Base-by-base conservation (phyloP, 2,888 invertebrate genomes). In the Calameuta idolon region DNA sequence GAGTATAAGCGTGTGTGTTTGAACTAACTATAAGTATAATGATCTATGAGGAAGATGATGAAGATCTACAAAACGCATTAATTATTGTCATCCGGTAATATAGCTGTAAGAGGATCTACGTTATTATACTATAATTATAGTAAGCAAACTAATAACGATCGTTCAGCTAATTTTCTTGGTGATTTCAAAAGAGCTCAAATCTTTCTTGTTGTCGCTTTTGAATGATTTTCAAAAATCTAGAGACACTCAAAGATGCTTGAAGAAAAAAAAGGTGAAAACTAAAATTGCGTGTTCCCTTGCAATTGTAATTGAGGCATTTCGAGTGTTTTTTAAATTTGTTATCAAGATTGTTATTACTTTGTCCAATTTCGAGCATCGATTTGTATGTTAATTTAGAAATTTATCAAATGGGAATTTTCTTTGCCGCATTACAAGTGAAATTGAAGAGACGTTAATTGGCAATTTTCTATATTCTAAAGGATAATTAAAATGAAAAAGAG, bases 391-490 rank as follows among this genome's bases (percentile, higher is more conserved):
- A 2, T 23, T 23, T 23, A 9, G 1, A 37, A 12, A 37, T 37
- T 12, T 37, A 1, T 12, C 12, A 3, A 3, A 4, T 11, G 37
- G 3, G 37, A 12, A 12, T 37, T 12, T 37, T 37, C 12, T 12
- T 55, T 55, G 1, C 5, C 55, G 55, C 55, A 23, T 2, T 23
- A 55, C 5, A 55, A 55, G 55, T 55, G 23, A 55, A 23, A 23
- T 55, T 55, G 2, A 5, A 55, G 55, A 9, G 23, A 23, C 55
- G 55, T 23, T 55, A 23, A 55, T 84, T 83, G 81, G 80, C 81
- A 84, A 83, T 83, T 81, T 83, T 82, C 81, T 80, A 81, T 85
- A 84, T 85, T 85, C 82, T 84, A 85, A 83, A 85, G 78, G 79
- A 77, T 68, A 75, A 78, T 75, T 76, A 34, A 82, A 76, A 77